Percentiles rank a stretch among this genome's conserved stretches.
Evolutionary conservation across 30 jellyfish, hydroid and myxozoan genomes (phyloP).

Genomic region (Aurelia aurita): DNA sequence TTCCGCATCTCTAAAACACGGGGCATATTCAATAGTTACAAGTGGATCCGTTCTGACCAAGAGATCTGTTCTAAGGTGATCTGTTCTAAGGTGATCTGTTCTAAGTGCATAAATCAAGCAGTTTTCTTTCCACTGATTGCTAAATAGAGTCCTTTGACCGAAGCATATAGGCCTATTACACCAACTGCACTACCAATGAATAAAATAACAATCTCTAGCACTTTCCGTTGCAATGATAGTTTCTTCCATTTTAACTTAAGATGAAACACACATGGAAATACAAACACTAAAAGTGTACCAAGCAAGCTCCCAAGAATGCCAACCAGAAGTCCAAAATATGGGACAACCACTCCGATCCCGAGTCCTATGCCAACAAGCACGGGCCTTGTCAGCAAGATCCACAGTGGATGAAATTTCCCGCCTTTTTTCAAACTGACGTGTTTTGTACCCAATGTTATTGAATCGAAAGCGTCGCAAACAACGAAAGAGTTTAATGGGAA

Average conservation of each 20-base stretch:
- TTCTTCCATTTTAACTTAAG: constrained; percentile 72
- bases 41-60: too few species aligned
- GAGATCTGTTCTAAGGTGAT: too few species aligned
- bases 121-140: constrained; percentile 11
- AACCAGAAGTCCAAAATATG: constrained; percentile 77
- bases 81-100: too few species aligned
- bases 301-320: constrained; percentile 67
- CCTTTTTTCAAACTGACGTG: constrained; percentile 37
- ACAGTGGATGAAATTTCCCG: constrained; percentile 48
- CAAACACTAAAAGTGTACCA: constrained; percentile 68
- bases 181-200: constrained; percentile 60
- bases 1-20: too few species aligned
- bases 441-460: constrained; percentile 46
- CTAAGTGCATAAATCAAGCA: too few species aligned
- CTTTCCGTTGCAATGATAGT: background rate
- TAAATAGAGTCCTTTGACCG: constrained; percentile 40
- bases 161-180: constrained; percentile 59
- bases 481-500: constrained; percentile 71
- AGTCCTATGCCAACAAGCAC: constrained; percentile 52
- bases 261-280: constrained; percentile 66
- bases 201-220: constrained; percentile 30
- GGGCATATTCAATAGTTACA: too few species aligned
- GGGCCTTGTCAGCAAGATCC: constrained; percentile 73
- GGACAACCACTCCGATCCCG: constrained; percentile 55
- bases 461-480: constrained; percentile 71